phyloP scores from a whole-genome alignment of 2,888 invertebrate species.

The Corythucha ciliata region DNA sequence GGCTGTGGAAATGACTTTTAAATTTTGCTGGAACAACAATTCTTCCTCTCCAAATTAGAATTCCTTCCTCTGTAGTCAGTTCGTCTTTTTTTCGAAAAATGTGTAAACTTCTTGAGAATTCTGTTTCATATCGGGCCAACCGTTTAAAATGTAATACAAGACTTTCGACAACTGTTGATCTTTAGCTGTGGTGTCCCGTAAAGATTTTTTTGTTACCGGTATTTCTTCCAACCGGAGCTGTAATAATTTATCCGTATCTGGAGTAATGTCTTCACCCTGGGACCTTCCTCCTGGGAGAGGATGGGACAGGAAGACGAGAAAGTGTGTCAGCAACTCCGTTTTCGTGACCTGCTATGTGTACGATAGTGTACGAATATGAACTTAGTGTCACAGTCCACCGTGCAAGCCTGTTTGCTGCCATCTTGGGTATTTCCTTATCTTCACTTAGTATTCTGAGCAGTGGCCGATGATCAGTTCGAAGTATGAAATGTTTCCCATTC shows the following conservation, averaged over 20 bases:
- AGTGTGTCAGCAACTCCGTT: conserved; percentile 15
- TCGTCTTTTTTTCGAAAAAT: conserved; percentile 2
- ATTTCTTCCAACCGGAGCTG: background rate
- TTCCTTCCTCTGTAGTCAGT: conserved; percentile 1
- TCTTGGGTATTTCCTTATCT: background rate
- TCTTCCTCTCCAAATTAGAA: conserved; percentile 12
- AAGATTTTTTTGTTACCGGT: background rate
- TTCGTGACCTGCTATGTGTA: conserved; percentile 2
- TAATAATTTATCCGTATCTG: background rate
- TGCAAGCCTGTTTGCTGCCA: background rate
- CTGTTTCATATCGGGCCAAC: conserved; percentile 1
- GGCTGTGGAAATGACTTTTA: conserved; percentile 7
- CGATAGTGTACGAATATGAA: background rate
- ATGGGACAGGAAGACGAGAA: conserved; percentile 13
- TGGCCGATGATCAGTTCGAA: conserved; percentile 1
- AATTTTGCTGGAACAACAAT: conserved; percentile 17
- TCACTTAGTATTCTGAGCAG: background rate
- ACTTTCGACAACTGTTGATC: background rate
- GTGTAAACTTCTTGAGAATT: too few relatives aligned
- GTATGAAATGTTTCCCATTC: background rate
- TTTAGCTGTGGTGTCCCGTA: background rate
- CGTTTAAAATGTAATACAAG: background rate
- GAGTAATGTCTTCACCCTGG: background rate
- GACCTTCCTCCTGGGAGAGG: too few relatives aligned
- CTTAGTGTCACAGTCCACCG: background rate